Evolutionary conservation across 2,888 invertebrate genomes (phyloP), one percentile per base, ranked within the genome.

Genomic region (Morpho helenor): DNA sequence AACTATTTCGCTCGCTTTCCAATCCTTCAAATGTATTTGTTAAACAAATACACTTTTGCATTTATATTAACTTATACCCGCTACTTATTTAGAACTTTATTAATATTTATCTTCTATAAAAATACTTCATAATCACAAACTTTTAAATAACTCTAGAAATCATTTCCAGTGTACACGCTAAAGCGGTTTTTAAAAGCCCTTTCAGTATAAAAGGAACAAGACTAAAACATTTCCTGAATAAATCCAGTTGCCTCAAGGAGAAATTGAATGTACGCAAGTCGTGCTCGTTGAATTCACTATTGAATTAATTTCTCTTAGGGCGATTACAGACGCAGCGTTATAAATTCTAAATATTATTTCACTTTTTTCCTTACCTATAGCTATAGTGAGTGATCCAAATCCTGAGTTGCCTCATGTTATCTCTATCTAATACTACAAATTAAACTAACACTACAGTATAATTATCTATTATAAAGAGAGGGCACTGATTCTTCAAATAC

Each of bases 251-350:
- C 54, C 44, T 52, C 8, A 57, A 61, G 57, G 59, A 45, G 56
- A 49, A 55, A 61, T 62, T 60, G 62, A 63, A 62, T 62, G 57
- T 60, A 58, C 61, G 60, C 64, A 52, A 58, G 46, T 49, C 50
- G 43, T 49, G 60, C 54, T 57, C 57, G 53, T 48, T 57, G 60
- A 57, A 55, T 51, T 50, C 42, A 57, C 51, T 63, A 62, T 67
- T 66, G 61, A 65, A 66, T 65, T 65, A 57, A 67, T 66, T 65
- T 65, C 42, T 41, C 10, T 61, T 51, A 53, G 48, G 58, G 56
- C 22, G 22, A 9, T 42, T 44, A 8, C 49, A 41, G 43, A 51
- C 47, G 16, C 8, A 40, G 52, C 60, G 56, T 39, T 31, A 10
- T 23, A 43, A 43, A n/a, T 43, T 43, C 43, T 9, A 43, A 8